Conservation (phyloP, 2,888 invertebrate genomes). For the Drosophila emarginata region DNA sequence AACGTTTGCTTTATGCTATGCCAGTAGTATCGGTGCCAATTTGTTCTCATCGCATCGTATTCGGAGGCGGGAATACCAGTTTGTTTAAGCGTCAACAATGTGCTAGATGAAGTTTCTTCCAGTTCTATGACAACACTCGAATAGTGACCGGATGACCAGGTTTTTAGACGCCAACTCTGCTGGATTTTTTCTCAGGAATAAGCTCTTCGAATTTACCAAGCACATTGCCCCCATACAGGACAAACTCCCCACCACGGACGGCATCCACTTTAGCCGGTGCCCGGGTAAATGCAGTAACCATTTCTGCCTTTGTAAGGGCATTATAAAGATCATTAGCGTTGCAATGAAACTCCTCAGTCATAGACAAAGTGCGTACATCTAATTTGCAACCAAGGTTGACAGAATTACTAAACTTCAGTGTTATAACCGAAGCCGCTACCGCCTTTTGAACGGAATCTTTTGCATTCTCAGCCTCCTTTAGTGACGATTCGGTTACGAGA, state of each 20-base stretch:
- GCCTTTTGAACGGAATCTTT: constrained; percentile 49
- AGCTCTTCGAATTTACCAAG: constrained; percentile 93
- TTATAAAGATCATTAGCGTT: constrained; percentile 92
- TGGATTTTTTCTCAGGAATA: constrained; percentile 91
- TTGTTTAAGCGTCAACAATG: constrained; percentile 91
- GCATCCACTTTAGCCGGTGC: constrained; percentile 91
- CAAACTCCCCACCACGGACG: constrained; percentile 93
- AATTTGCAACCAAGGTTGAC: constrained; percentile 69
- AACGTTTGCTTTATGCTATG: constrained; percentile 90
- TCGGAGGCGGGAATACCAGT: constrained; percentile 92
- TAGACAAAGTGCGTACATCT: constrained; percentile 83
- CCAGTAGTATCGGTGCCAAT: constrained; percentile 98
- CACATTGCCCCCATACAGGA: constrained; percentile 96
- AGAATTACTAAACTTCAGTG: constrained; percentile 18
- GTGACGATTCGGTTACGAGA: neutral
- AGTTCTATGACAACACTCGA: constrained; percentile 94
- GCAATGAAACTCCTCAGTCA: constrained; percentile 86
- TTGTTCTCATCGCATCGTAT: constrained; percentile 90
- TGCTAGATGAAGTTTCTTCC: constrained; percentile 93
- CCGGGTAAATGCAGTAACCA: constrained; percentile 95
- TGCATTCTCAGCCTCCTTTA: constrained; percentile 42
- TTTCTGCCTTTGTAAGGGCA: constrained; percentile 92
- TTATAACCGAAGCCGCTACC: constrained; percentile 44
- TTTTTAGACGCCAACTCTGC: constrained; percentile 96
- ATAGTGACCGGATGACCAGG: constrained; percentile 96